Conservation (phyloP, 1,140 invertebrate species). For the Agraylea sexmaculata region DNA sequence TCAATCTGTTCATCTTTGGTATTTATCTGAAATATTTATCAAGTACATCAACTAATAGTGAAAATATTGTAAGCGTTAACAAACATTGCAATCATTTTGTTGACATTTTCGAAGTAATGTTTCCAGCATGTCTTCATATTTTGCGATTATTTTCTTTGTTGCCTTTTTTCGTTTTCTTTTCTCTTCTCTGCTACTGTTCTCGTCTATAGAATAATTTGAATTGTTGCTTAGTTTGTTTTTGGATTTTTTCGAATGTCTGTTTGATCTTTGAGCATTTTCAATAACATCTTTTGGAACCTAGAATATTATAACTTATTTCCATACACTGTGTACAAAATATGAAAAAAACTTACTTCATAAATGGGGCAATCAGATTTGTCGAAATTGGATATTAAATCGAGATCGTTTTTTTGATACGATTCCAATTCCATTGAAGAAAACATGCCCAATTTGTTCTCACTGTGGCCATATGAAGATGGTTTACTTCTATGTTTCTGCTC, state of each 20-base stretch:
- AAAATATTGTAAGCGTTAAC: too few relatives aligned
- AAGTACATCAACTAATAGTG: constrained; percentile 3
- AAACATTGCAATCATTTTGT: constrained; percentile 14
- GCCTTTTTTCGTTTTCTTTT: constrained; percentile 1
- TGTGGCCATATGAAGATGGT: too few relatives aligned
- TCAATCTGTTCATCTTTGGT: constrained; percentile 13
- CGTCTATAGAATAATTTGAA: neutral
- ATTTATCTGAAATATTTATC: constrained; percentile 13
- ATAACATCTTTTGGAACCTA: constrained; percentile 18
- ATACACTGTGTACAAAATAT: too few relatives aligned
- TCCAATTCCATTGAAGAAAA: constrained; percentile 18
- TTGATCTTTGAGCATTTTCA: neutral
- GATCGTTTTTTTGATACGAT: constrained; percentile 15
- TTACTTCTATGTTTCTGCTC: too few relatives aligned
- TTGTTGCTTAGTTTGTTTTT: constrained; percentile 6
- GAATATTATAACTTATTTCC: too few relatives aligned
- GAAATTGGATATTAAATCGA: constrained; percentile 11
- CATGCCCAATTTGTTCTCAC: too few relatives aligned
- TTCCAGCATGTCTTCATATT: constrained; percentile 18
- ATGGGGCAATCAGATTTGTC: constrained; percentile 16
- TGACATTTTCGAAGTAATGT: constrained; percentile 14
- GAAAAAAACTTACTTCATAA: constrained; percentile 19
- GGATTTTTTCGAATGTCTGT: constrained; percentile 2
- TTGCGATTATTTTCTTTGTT: constrained; percentile 14
- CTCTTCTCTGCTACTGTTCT: too few relatives aligned